Base-by-base conservation (phyloP, 2,888 invertebrate genomes). In the Agrotis exclamationis region DNA sequence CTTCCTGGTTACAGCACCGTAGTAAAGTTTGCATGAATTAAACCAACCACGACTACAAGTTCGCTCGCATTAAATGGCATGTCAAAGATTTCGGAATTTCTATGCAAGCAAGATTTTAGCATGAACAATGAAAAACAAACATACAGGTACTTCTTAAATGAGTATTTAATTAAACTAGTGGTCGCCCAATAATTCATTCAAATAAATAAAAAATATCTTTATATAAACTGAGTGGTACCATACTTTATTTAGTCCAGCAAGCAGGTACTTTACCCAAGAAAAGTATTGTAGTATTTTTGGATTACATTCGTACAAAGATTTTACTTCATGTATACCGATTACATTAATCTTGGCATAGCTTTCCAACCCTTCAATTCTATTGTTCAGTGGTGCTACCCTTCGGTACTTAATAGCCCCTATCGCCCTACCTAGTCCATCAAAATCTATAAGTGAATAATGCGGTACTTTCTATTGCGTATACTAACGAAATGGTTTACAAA, bases 1-100 rank as follows among this genome's bases (percentile, higher is more conserved):
- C 76, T 86, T 80, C 82, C 75, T 77, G 73, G 59, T 72, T 74
- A 56, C 70, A 44, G 63, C 50, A 63, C 72, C 73, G 65, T 62
- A 76, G n/a, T n/a, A n/a, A n/a, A n/a, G 77, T 81, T 73, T 71
- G 71, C 67, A 79, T 69, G 73, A 75, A 39, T 74, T 82, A 72
- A 58, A 69, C 63, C 56, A 48, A 67, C 48, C 51, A 44, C 54
- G 54, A 66, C 56, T 70, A 70, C 65, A 75, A 79, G 83, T 84
- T 82, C 75, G 48, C 24, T 18, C 59, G 47, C 64, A 58, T 74
- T 74, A 74, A 76, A 77, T 62, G 57, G 44, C 59, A 63, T 71
- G 71, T 66, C 63, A 63, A 76, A 39, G n/a, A 56, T 59, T 65
- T 79, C 3, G 20, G 39, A 24, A 39, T 44, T 28, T 18, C n/a